These are phyloP conservation scores for Patella depressa DNA, from an alignment of 2,888 invertebrate species.

Conservation along the genomic window DNA sequence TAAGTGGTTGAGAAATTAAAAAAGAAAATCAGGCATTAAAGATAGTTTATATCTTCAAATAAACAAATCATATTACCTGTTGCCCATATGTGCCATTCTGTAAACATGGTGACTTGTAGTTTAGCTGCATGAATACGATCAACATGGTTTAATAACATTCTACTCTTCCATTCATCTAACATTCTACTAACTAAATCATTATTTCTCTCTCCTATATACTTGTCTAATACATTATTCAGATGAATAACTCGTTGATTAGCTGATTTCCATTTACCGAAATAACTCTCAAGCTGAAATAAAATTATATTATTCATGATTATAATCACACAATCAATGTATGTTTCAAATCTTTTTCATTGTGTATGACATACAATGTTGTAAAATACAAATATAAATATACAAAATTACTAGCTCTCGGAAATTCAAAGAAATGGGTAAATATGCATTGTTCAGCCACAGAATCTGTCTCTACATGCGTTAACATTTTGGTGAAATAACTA, in stretches of 20 bases:
- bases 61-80: conserved; percentile 37
- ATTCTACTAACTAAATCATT: conserved; percentile 31
- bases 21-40: too few relatives aligned
- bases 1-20: too few relatives aligned
- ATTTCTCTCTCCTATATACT: conserved; percentile 38
- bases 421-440: too few relatives aligned
- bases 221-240: conserved; percentile 41
- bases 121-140: conserved; percentile 42
- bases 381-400: too few relatives aligned
- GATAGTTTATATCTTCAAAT: too few relatives aligned
- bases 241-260: conserved; percentile 38
- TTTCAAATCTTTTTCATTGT: too few relatives aligned
- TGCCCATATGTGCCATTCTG: conserved; percentile 48
- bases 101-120: conserved; percentile 42
- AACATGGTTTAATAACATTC: conserved; percentile 43
- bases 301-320: too few relatives aligned
- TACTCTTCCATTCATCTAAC: conserved; percentile 48
- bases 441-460: too few relatives aligned
- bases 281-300: conserved; percentile 11
- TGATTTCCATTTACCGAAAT: conserved; percentile 46
- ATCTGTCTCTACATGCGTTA: too few relatives aligned
- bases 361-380: too few relatives aligned
- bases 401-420: too few relatives aligned
- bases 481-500: background rate
- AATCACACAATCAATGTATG: too few relatives aligned